A percentile compares a stretch with the other conserved stretches of the same genome.
phyloP scores from a whole-genome alignment of 2,797 vertebrate genomes.

The Spondyliosoma cantharus region DNA sequence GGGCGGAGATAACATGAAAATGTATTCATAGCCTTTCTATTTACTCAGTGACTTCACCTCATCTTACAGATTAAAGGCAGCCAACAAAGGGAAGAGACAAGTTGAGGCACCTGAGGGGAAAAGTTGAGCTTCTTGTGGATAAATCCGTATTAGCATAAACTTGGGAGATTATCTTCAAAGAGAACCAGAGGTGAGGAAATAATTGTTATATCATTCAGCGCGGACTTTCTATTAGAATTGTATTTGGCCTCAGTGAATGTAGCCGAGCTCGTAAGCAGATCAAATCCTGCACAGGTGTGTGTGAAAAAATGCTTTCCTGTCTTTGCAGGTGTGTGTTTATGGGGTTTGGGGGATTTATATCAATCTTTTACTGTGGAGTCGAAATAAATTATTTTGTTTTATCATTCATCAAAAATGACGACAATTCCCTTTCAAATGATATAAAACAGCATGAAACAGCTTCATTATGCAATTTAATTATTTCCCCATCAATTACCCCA shows the following conservation, averaged over 20 bases:
- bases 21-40: constrained; percentile 69
- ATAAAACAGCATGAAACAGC: neutral
- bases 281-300: neutral
- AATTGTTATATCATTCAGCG: constrained; percentile 13
- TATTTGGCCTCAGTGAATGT: neutral
- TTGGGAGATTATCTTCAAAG: constrained; percentile 58
- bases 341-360: neutral
- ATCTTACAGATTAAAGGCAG: constrained; percentile 38
- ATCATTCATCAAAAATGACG: neutral
- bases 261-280: constrained; percentile 5
- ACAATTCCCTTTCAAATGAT: neutral
- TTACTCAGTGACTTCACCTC: constrained; percentile 50
- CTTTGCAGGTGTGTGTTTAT: neutral
- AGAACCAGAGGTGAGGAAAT: constrained; percentile 32
- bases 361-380: neutral
- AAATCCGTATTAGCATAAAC: constrained; percentile 44
- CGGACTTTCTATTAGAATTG: constrained; percentile 14
- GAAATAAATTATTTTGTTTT: neutral
- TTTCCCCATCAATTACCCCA: neutral
- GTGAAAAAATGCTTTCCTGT: neutral
- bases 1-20: constrained; percentile 47
- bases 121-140: constrained; percentile 44
- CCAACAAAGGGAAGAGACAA: constrained; percentile 36
- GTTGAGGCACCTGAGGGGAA: constrained; percentile 41
- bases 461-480: neutral